Base-by-base conservation (phyloP, 2,888 invertebrate species). In the Nudaria mundana region DNA sequence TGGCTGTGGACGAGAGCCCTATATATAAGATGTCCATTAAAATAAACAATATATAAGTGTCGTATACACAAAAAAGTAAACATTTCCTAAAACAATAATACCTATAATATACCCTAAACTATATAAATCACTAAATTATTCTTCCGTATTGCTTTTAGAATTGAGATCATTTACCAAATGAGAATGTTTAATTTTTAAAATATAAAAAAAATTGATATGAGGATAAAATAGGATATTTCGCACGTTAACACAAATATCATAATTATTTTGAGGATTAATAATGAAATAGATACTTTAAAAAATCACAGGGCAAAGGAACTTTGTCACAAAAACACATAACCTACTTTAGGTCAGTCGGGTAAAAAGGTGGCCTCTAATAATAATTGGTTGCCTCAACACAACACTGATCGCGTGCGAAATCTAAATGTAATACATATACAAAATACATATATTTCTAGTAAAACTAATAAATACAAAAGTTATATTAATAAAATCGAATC, bases 141-240 rank as follows among this genome's bases (percentile, higher is more conserved):
- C 4, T 32, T 40, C 30, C 36, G 18, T 26, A 33, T 30, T 25
- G 42, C 24, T 45, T 24, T 33, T 35, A 40, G 50, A 52, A 60
- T 43, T 67, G 68, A 69, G 68, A 69, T 69, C 68, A 63, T 42
- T 51, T 51, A 60, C 39, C 48, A 53, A 66, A 53, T 50, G 38
- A 33, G 30, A 47, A 42, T 32, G 37, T 29, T 20, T n/a, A 11
- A 29, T 29, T 24, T 24, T 20, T 8, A 11, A 30, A 6, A 35
- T 23, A 13, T 3, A 33, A 16, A 18, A 3, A 26, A 4, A 5
- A 6, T 18, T 35, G 11, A 1, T 7, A 28, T 20, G 20, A 7
- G 8, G 20, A 16, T 23, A 13, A 24, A 24, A 18, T 25, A 10
- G 26, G 18, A 25, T 20, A 15, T 12, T 24, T 31, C 35, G 20